Percentiles rank a stretch among this genome's conserved stretches.
phyloP scores from a whole-genome alignment of 2,113 vertebrate genomes.

The Sander vitreus region DNA sequence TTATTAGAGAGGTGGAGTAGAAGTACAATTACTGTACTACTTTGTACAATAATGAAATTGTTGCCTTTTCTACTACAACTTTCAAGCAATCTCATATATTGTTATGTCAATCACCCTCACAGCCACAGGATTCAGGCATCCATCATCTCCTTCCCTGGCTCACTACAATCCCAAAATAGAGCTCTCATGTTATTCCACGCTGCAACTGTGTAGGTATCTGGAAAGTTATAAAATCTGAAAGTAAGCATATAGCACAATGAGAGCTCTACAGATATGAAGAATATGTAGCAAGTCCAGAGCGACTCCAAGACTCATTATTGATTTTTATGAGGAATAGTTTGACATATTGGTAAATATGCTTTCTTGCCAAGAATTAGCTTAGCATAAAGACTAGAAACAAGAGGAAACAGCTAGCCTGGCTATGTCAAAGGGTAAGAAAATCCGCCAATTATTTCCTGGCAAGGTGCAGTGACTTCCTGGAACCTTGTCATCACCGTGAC shows the following conservation, averaged over 20 bases:
- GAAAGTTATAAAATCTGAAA: not conserved
- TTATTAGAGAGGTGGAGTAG: not conserved
- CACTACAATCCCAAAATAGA: not conserved
- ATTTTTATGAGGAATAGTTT: not conserved
- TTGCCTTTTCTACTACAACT: not conserved
- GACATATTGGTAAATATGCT: too few relatives aligned
- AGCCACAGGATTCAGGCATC: not conserved
- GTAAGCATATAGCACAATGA: not conserved
- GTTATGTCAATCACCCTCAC: not conserved
- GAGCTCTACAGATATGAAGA: not conserved
- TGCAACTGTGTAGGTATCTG: slow-evolving; percentile 20
- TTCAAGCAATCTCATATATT: not conserved
- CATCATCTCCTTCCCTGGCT: not conserved
- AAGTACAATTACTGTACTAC: not conserved
- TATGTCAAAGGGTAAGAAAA: too few relatives aligned
- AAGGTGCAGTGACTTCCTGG: not conserved
- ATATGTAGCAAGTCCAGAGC: not conserved
- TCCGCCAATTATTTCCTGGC: not conserved
- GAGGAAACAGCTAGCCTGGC: not conserved
- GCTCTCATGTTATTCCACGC: not conserved
- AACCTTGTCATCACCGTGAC: not conserved
- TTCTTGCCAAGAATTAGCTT: not conserved
- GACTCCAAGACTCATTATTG: not conserved
- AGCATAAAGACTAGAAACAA: not conserved
- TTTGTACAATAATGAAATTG: not conserved